Base-by-base conservation (phyloP, 2,113 vertebrate species). In the Pristiophorus japonicus region DNA sequence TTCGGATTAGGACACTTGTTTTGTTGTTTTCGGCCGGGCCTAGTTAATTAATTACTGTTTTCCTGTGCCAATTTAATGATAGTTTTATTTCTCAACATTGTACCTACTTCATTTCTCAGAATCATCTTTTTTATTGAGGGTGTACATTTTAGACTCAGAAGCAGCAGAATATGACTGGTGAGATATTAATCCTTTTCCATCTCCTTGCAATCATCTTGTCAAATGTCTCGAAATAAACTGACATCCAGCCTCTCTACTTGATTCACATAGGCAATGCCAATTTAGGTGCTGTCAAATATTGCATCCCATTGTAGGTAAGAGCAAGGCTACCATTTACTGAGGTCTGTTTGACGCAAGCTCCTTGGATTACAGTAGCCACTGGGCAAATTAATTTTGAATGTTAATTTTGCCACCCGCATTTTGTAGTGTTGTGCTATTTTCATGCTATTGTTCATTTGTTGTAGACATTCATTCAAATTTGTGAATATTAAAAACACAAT, bases 1-100 rank as follows among this genome's bases (percentile, higher is more conserved):
- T 73, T 94, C 73, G 66, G 20, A 94, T 94, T 70, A 94, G 51
- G 45, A 73, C 42, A 94, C 62, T 63, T 94, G 91, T 94, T 94
- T 88, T 94, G 63, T 45, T 67, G 85, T 47, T 67, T 94, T 94
- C 16, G 93, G 93, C 66, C 73, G 93, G 65, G 47, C 45, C 66
- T 67, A 94, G 16, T 70, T 94, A 73, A 94, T 70, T 70, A 73
- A 94, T 94, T 47, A 47, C 18, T 94, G 24, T n/a, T 73, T 70
- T 94, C 93, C 93, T 94, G 65, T 6, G 93, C 93, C 18, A 24
- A 67, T 67, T n/a, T 94, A 66, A 94, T 66, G 3, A 42, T 14
- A 65, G 2, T 94, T 66, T 66, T 67, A 66, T 45, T 66, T 66
- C 34, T 42, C 34, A n/a, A 24, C 62, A 94, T 66, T 22, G 63